A percentile compares a stretch with the other conserved stretches of the same genome.
phyloP scores from a whole-genome alignment of 2,113 vertebrate species.

The Mungos mungo region DNA sequence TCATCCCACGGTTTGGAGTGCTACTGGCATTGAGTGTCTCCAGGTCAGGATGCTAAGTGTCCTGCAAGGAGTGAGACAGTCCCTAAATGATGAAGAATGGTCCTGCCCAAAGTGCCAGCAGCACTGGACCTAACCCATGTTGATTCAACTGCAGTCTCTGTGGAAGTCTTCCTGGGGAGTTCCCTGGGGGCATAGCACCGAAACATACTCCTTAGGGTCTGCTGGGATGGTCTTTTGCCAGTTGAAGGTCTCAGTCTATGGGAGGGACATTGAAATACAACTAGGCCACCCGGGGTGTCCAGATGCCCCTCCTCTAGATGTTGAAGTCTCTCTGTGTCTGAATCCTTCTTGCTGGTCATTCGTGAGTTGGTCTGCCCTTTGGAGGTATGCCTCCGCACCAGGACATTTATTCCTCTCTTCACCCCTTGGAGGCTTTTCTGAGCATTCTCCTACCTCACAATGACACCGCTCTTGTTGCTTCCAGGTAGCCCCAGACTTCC shows the following conservation, averaged over 20 bases:
- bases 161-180: not conserved
- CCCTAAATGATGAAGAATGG: conserved; percentile 11
- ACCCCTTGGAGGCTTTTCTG: not conserved
- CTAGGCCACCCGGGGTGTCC: not conserved
- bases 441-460: not conserved
- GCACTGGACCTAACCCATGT: not conserved
- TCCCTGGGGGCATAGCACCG: not conserved
- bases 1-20: not conserved
- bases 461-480: not conserved
- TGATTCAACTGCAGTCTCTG: conserved; percentile 4
- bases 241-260: not conserved
- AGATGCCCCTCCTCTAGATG: not conserved
- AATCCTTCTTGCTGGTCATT: not conserved
- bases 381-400: not conserved
- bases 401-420: not conserved
- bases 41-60: not conserved
- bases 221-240: not conserved
- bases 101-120: not conserved
- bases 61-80: not conserved
- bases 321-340: not conserved
- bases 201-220: not conserved
- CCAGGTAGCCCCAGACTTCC: conserved; percentile 6
- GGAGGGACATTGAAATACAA: not conserved
- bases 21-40: conserved; percentile 14
- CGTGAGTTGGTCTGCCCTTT: not conserved